Evolutionary conservation across 2,797 vertebrate genomes (phyloP), one percentile per base, ranked within the genome.

Genomic region (Alfaro cultratus): DNA sequence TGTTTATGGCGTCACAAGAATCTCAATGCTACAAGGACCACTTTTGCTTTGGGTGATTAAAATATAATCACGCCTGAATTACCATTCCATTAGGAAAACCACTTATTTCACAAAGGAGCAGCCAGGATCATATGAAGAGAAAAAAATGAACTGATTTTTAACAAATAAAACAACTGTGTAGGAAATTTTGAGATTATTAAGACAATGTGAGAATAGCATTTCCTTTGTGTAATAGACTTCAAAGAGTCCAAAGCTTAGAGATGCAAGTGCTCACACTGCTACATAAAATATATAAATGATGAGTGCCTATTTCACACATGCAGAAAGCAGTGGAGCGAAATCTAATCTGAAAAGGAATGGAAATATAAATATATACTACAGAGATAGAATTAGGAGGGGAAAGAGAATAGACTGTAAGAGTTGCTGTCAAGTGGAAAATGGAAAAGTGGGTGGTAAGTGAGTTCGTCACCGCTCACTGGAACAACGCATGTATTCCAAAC

Each of bases 51-150:
- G 75, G 85, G 79, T 93, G 89, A 94, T 94, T 94, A 92, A 92
- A 93, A 91, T 82, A 90, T 92, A 88, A 93, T 92, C 82, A 88
- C 80, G 81, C 78, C 83, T 87, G 90, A 93, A 92, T 92, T 86
- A 89, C 73, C 72, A 87, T 86, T 91, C 94, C 83, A 94, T 94
- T 94, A 93, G 85, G 64, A 83, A 87, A 88, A 83, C n/a, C 79
- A 62, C 83, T 79, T 80, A 88, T 86, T 93, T 87, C 71, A 88
- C 75, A 87, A 82, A 74, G 62, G 49, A 82, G 51, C 21, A 83
- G 64, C 76, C 47, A 79, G 73, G 71, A 83, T 64, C 73, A 31
- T 73, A 60, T 53, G 70, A 23, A 81, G 84, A 87, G 75, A 39
- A 73, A 74, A 18, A 80, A 84, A 81, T 12, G 74, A 31, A 74